Base-by-base conservation (phyloP, 2,888 invertebrate species). In the Euproctis similis region DNA sequence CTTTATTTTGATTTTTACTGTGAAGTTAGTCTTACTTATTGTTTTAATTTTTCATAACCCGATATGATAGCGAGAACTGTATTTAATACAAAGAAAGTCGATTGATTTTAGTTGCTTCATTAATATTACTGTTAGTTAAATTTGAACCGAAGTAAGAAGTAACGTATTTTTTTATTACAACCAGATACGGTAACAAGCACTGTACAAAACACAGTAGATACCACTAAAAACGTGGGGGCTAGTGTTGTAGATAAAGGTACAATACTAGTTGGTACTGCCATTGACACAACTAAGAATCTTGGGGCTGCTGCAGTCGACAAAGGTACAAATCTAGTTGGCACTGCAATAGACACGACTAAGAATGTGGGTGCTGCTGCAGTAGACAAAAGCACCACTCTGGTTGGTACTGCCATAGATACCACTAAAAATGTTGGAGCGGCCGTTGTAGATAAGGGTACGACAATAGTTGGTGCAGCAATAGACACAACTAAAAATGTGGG, bases 181-280 rank as follows among this genome's bases (percentile, higher is more conserved):
- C 13, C 74, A 78, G 78, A 77, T 61, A 66, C 74, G 10, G 65
- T 77, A 50, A 58, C 67, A 30, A 65, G 49, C 46, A 63, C 80
- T 35, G n/a, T 24, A 5, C n/a, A 8, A 26, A 32, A 18, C 25
- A 32, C 36, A 22, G 22, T 29, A 28, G 40, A 45, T 31, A 41
- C 29, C 14, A 32, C 33, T 13, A 44, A 58, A 43, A 56, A 52
- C 36, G 51, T 49, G 7, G 53, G 55, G 1, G 35, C 47, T 2
- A 32, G 43, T 4, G 53, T 51, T 12, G 42, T 58, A 19, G 63
- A 59, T 18, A 62, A 57, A 9, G 53, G 67, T 20, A 49, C 55
- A 16, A 37, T 57, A 2, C 38, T 59, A 25, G 43, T 64, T 29
- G 60, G 56, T 19, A 46, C 28, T 13, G 32, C 31, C 9, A 34